Evolutionary conservation across 1,140 invertebrate species (phyloP).

Genomic region (Drosophila miranda): DNA sequence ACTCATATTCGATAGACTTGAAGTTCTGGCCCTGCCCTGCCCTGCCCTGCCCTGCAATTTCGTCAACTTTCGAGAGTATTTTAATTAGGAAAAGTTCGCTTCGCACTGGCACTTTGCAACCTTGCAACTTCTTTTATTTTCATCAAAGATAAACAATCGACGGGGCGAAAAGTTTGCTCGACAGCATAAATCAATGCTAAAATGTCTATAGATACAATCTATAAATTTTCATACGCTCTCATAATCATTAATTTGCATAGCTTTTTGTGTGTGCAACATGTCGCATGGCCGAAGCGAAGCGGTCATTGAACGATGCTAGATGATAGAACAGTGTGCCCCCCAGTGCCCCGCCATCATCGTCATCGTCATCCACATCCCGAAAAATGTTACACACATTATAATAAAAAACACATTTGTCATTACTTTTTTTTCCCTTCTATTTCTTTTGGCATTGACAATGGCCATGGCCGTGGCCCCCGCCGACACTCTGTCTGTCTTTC

Average conservation of each 20-base stretch:
- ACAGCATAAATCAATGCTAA: slow-evolving; percentile 39
- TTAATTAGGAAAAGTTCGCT: too few species aligned
- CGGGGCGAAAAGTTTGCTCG: too few species aligned
- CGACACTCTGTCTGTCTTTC: slow-evolving; percentile 1
- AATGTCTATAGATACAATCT: slow-evolving; percentile 14
- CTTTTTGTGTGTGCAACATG: slow-evolving; percentile 55
- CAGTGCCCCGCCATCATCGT: slow-evolving; percentile 17
- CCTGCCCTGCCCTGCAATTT: too few species aligned
- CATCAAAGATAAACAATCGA: too few species aligned
- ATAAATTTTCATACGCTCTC: slow-evolving; percentile 50
- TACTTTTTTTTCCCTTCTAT: slow-evolving; percentile 15
- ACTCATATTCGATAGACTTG: too few species aligned
- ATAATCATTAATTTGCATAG: slow-evolving; percentile 57
- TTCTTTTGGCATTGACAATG: slow-evolving; percentile 43
- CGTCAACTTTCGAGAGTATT: too few species aligned
- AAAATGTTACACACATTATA: slow-evolving; percentile 73
- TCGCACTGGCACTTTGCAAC: too few species aligned
- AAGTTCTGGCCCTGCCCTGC: too few species aligned
- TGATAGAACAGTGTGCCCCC: too few species aligned
- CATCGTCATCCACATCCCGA: slow-evolving; percentile 40
- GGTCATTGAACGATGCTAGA: slow-evolving; percentile 31
- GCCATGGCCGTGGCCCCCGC: slow-evolving; percentile 24
- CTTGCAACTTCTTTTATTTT: too few species aligned
- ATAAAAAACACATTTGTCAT: slow-evolving; percentile 76
- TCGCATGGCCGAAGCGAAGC: slow-evolving; percentile 44